Evolutionary conservation across 1,140 invertebrate species (phyloP).

Genomic region (Drosophila nasuta): DNA sequence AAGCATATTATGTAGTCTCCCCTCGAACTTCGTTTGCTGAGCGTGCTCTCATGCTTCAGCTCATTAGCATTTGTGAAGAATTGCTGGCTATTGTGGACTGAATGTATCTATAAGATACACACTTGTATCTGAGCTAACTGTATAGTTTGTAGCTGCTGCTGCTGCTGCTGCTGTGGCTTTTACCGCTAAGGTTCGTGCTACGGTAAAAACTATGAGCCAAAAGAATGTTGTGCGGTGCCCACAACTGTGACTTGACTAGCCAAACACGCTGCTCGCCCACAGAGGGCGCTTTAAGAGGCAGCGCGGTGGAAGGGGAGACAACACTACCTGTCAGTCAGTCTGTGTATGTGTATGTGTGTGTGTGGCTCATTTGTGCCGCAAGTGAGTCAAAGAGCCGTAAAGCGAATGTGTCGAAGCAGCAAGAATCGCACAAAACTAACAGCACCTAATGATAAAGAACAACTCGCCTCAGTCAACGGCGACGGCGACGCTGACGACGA

Average conservation of each 20-base stretch:
- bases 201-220: slow-evolving; percentile 78
- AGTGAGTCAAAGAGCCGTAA: slow-evolving; percentile 74
- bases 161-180: slow-evolving; percentile 63
- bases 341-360: slow-evolving; percentile 13
- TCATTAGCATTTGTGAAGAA: slow-evolving; percentile 15
- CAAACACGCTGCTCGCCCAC: slow-evolving; percentile 12
- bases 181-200: slow-evolving; percentile 84
- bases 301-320: not conserved
- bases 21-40: not conserved
- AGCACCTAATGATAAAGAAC: slow-evolving; percentile 83
- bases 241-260: slow-evolving; percentile 52
- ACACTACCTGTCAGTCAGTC: not conserved
- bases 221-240: slow-evolving; percentile 47
- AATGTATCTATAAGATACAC: not conserved
- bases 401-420: slow-evolving; percentile 73
- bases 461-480: slow-evolving; percentile 26
- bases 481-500: not conserved
- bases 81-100: slow-evolving; percentile 37
- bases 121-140: slow-evolving; percentile 63
- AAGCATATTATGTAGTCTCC: slow-evolving; percentile 14
- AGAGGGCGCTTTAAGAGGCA: no score
- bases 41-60: not conserved
- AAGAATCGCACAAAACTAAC: slow-evolving; percentile 77
- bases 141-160: slow-evolving; percentile 81
- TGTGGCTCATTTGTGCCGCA: slow-evolving; percentile 64